phyloP scores from a whole-genome alignment of 2,888 invertebrate species.

The Leuctra nigra region DNA sequence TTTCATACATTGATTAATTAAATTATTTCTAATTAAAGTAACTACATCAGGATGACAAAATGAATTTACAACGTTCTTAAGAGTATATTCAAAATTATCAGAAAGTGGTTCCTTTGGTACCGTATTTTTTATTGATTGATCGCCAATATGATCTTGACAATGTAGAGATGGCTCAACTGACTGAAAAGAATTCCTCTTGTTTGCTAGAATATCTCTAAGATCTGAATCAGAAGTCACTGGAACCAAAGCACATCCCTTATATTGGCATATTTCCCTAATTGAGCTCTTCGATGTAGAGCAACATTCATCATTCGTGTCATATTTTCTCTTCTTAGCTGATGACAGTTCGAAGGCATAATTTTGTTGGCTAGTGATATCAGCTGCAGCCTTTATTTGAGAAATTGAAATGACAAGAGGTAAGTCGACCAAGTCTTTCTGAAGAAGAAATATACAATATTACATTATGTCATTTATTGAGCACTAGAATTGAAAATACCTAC shows the following conservation, averaged over 20 bases:
- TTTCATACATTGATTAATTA: too few species aligned
- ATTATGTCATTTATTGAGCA: too few species aligned
- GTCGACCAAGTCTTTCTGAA: slow-evolving; percentile 45
- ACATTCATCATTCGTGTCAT: too few species aligned
- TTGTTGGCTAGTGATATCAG: background rate
- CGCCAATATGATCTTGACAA: too few species aligned
- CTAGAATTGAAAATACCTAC: too few species aligned
- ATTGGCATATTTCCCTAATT: too few species aligned
- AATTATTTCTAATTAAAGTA: slow-evolving; percentile 39
- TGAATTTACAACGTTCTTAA: slow-evolving; percentile 50
- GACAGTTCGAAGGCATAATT: background rate
- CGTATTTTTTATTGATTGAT: too few species aligned
- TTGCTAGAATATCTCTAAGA: background rate
- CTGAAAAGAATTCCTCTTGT: background rate
- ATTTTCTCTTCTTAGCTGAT: too few species aligned
- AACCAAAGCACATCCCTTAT: too few species aligned
- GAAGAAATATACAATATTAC: slow-evolving; percentile 26
- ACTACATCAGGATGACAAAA: slow-evolving; percentile 58
- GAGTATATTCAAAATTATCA: background rate
- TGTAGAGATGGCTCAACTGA: too few species aligned
- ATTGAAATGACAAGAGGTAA: slow-evolving; percentile 45
- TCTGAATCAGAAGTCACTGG: background rate
- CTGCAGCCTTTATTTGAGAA: background rate
- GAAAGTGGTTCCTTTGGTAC: too few species aligned
- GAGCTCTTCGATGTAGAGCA: too few species aligned